These are phyloP conservation scores for Erynnis tages DNA, from an alignment of 2,888 invertebrate genomes.

Conservation along the genomic window DNA sequence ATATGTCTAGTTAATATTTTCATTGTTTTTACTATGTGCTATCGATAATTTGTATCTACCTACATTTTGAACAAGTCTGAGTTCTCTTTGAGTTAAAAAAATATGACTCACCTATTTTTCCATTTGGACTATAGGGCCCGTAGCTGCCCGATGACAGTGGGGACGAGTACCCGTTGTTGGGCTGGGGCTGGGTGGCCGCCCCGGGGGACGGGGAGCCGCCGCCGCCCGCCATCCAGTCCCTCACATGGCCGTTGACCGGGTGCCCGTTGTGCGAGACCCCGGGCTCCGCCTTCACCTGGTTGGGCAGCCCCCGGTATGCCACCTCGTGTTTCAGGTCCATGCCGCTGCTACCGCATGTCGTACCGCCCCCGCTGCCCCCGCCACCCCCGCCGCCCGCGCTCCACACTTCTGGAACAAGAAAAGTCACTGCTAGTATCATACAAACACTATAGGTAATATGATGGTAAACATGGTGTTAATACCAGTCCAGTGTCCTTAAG, in stretches of 20 bases:
- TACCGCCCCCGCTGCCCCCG: constrained; percentile 69
- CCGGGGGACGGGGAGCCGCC: constrained; percentile 84
- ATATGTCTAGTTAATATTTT: too few species aligned
- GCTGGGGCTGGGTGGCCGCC: constrained; percentile 83
- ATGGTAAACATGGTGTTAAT: too few species aligned
- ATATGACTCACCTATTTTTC: constrained; percentile 90
- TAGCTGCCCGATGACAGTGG: constrained; percentile 94
- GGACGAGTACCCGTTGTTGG: constrained; percentile 91
- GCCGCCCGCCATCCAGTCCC: constrained; percentile 79
- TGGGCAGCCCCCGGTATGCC: constrained; percentile 79
- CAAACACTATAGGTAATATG: too few species aligned
- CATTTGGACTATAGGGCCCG: constrained; percentile 94
- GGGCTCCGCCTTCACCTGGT: constrained; percentile 76
- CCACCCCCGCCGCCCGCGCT: constrained; percentile 78
- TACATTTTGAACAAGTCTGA: too few species aligned
- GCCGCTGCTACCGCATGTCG: constrained; percentile 81
- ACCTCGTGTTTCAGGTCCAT: constrained; percentile 86
- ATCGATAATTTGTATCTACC: too few species aligned
- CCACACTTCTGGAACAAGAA: constrained; percentile 72
- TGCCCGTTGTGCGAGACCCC: constrained; percentile 78
- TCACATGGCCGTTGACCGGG: constrained; percentile 71
- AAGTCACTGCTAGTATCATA: not conserved
- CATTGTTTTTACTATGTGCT: too few species aligned
- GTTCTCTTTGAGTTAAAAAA: not conserved
- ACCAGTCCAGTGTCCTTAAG: too few species aligned